phyloP scores from a whole-genome alignment of 2,113 vertebrate species.

The Phoenicopterus ruber region DNA sequence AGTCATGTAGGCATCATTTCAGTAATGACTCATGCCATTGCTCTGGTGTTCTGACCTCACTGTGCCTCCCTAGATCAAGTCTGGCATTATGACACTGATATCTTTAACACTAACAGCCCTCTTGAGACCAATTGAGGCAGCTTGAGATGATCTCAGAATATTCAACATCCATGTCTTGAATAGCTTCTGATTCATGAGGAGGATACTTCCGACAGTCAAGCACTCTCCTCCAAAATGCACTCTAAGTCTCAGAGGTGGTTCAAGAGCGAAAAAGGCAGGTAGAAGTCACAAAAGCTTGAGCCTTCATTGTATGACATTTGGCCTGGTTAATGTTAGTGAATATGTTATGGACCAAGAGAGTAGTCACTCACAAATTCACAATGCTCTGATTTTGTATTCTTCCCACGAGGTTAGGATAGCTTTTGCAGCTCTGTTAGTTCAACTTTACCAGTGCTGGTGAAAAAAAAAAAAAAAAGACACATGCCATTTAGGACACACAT shows the following conservation, averaged over 20 bases:
- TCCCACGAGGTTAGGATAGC: background rate
- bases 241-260: background rate
- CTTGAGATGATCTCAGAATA: constrained; percentile 39
- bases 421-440: constrained; percentile 2
- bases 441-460: too few species aligned
- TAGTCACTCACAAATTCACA: background rate
- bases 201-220: background rate
- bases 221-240: background rate
- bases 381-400: background rate
- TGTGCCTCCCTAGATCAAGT: constrained; percentile 30
- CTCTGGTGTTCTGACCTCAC: background rate
- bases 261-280: background rate
- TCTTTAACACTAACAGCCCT: constrained; percentile 14
- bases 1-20: constrained; percentile 2
- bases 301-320: constrained; percentile 4
- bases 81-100: constrained; percentile 22
- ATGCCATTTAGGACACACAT: background rate
- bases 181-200: background rate
- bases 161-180: background rate
- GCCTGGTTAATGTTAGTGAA: background rate
- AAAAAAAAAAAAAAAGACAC: too few species aligned
- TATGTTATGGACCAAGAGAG: background rate
- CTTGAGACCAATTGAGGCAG: background rate
- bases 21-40: constrained; percentile 1
- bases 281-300: background rate